Base-by-base conservation (phyloP, 2,888 invertebrate species). In the Nymphalis c-album region DNA sequence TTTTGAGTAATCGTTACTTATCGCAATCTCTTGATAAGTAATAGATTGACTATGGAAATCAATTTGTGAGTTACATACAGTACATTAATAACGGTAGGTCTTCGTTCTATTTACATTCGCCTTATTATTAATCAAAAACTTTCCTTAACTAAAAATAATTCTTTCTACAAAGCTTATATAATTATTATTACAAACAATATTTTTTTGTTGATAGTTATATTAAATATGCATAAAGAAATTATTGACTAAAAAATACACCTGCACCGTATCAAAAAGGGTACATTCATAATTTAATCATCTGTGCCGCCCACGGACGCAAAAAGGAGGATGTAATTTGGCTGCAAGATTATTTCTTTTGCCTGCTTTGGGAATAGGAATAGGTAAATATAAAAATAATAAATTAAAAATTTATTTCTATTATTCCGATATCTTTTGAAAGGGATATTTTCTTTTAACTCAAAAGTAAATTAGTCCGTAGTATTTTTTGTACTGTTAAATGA, bases 1-100 rank as follows among this genome's bases (percentile, higher is more conserved):
- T 60, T 51, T 60, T 60, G 46, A n/a, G 26, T 46, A 26, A 60
- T 47, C 46, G 40, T 13, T 26, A 16, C 2, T 57, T 57, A 57
- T 57, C 31, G 45, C 59, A 45, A 64, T 60, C 59, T 51, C 13
- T 26, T 50, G 64, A 64, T 60, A 64, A 59, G 18, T 40, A 18
- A 18, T 18, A 18, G 40, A 57, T 57, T 18, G 40, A 26, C 35
- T 57, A 40, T 40, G 57, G 57, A 57, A 57, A 57, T 35, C 40
- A 57, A 40, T 57, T 57, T 57, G 57, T 57, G 1, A 31, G 7
- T 31, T 22, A 7, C 0, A 17, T 17, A 46, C n/a, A n/a, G n/a
- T n/a, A n/a, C n/a, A n/a, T n/a, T 60, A 47, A 17, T 20, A 22
- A 47, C 47, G 58, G 2, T 55, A 17, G 7, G 7, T 17, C 31